Base-by-base conservation (phyloP, 2,797 vertebrate genomes). In the Amphiprion clarkii region DNA sequence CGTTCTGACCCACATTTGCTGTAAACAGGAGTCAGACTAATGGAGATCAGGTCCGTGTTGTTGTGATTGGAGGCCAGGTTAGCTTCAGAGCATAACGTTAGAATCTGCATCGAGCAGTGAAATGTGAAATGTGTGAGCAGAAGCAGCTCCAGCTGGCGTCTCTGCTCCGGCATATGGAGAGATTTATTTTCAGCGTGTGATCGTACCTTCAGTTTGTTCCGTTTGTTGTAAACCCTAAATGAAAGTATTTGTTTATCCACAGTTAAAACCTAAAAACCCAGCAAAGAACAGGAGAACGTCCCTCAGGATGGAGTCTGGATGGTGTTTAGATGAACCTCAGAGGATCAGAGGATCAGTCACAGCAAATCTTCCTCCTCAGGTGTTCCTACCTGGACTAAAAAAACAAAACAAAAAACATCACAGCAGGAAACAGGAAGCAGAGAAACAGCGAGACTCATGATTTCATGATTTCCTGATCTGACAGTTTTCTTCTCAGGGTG, bases 71-170 rank as follows among this genome's bases (percentile, higher is more conserved):
- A 75, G 7, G 23, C 9, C 16, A 49, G 29, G 27, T 71, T 73
- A 64, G 65, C 42, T 74, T 82, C 64, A 58, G 40, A 70, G 70
- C 68, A 65, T 57, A 76, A 57, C 68, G 74, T 56, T 67, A 46
- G 21, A 84, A 67, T 75, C 49, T 79, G 84, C 58, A 58, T 54
- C 44, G 62, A 83, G 68, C 68, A 71, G 65, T 66, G 71, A 81
- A 49, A 74, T 79, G 74, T 71, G 78, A 78, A 85, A 72, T 76
- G 42, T 57, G 67, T 44, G 51, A 74, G 67, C 81, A 54, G 59
- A 76, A 81, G 74, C 64, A 42, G 51, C 55, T 74, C 87, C 79
- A 86, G 81, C 76, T 87, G 84, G 88, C 60, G 55, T 67, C 70
- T 64, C 53, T 14, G 29, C 74, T 51, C 29, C 39, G 58, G 78